Conservation (phyloP, 2,113 vertebrate genomes). For the Hydrochoerus hydrochaeris region DNA sequence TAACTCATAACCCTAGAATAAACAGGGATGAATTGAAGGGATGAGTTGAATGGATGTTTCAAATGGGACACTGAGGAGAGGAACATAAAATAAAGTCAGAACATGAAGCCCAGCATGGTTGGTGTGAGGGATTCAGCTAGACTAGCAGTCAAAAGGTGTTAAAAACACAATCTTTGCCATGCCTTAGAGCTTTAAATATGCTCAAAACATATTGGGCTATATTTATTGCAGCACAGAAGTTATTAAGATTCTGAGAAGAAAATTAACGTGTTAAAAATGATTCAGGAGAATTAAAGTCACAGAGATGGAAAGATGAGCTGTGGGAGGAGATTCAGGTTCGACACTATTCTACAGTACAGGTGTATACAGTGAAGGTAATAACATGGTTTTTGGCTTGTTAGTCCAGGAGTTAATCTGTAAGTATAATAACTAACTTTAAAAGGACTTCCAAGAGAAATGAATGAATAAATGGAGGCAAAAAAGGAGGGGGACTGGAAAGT, state of each 20-base stretch:
- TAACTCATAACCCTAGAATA: not conserved
- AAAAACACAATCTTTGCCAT: not conserved
- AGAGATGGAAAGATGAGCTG: not conserved
- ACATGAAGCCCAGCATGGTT: not conserved
- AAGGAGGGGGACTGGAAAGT: too few relatives aligned
- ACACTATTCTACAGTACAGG: not conserved
- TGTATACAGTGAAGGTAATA: not conserved
- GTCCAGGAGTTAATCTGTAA: not conserved
- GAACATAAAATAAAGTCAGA: not conserved
- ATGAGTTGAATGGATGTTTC: not conserved
- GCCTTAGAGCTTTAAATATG: not conserved
- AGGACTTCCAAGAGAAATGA: not conserved
- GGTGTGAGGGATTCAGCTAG: not conserved
- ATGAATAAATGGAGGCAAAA: not conserved
- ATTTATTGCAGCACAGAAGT: not conserved
- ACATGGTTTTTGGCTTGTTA: not conserved
- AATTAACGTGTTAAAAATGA: not conserved
- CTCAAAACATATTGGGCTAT: not conserved
- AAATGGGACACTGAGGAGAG: not conserved
- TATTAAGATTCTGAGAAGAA: not conserved
- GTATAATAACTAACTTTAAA: not conserved
- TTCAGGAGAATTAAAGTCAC: not conserved
- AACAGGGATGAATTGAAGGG: not conserved
- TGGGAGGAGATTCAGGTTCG: not conserved
- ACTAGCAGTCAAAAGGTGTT: not conserved